Evolutionary conservation across 2,888 invertebrate species (phyloP), one percentile per base, ranked within the genome.

Genomic region (Trachelus iudaicus): DNA sequence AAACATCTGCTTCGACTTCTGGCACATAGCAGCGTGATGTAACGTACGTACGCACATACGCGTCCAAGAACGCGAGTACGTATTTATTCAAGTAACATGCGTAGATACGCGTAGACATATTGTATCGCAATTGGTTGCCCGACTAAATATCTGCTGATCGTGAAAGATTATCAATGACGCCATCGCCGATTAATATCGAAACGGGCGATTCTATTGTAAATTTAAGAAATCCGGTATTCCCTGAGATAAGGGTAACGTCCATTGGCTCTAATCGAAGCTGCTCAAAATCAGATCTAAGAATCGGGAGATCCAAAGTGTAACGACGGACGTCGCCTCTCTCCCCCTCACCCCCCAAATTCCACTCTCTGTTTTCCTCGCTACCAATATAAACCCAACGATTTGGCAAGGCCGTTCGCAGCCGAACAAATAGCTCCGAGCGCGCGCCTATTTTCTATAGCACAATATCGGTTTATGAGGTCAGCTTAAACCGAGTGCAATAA

Each of bases 1-100:
- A 89, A 88, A 86, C 87, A 89, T 88, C 84, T 87, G 87, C 80
- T 78, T 30, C 40, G 34, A 35, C 69, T 71, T 78, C 56, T 80
- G 81, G 74, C 79, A 79, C 81, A 77, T 80, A 81, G 81, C 76
- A 79, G 82, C 79, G 83, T 87, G 87, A 88, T 87, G 87, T 87
- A 87, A 88, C 83, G 81, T 69, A 78, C 79, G 78, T 71, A 73
- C 75, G 31, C 23, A 23, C 13, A 13, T 34, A 71, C 71, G 33
- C 33, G 71, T 9, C 9, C 31, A 33, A n/a, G 31, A 31, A 31
- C 12, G 71, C 33, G 15, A 2, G 56, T 23, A 56, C 56, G 56
- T 23, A 56, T 23, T 23, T 56, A 56, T 23, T 56, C 6, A 0
- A 56, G 23, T 56, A 23, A 23, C 23, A 9, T 23, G 56, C 56